A percentile compares a stretch with the other conserved stretches of the same genome.
Evolutionary conservation across 1,140 invertebrate genomes (phyloP).

Genomic region (Bombus waltoni): DNA sequence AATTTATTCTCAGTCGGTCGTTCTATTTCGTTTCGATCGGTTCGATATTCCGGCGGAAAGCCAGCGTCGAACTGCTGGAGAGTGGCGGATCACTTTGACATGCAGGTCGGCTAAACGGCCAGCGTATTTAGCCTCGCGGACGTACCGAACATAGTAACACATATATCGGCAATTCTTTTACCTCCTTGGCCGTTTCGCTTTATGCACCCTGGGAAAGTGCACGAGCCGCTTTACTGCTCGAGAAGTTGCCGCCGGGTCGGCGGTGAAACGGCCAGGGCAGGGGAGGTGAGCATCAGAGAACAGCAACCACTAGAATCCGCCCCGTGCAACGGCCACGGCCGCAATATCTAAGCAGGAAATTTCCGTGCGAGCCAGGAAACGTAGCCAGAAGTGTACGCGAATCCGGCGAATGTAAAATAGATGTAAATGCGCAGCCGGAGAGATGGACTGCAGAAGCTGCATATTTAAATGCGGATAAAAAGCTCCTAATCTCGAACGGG

Average conservation of each 20-base stretch:
- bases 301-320: background rate
- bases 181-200: conserved; percentile 61
- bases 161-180: conserved; percentile 64
- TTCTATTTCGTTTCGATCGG: background rate
- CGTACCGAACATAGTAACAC: conserved; percentile 42
- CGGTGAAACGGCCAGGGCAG: conserved; percentile 27
- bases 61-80: background rate
- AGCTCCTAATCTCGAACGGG: conserved; percentile 9
- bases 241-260: conserved; percentile 61
- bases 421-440: conserved; percentile 25
- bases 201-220: conserved; percentile 67
- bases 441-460: conserved; percentile 10
- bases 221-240: conserved; percentile 69
- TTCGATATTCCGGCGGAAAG: background rate
- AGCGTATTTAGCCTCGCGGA: conserved; percentile 53
- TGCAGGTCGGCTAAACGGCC: background rate
- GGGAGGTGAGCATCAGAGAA: background rate
- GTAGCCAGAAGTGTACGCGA: conserved; percentile 7
- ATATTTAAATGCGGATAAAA: conserved; percentile 51
- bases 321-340: background rate
- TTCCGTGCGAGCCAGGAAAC: conserved; percentile 48
- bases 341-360: conserved; percentile 38
- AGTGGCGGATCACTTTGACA: conserved; percentile 29
- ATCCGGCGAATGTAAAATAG: conserved; percentile 40
- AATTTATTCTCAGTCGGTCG: conserved; percentile 19